A percentile compares a stretch with the other conserved stretches of the same genome.
Conservation (phyloP, 2,113 vertebrate genomes). For the Oncorhynchus keta region DNA sequence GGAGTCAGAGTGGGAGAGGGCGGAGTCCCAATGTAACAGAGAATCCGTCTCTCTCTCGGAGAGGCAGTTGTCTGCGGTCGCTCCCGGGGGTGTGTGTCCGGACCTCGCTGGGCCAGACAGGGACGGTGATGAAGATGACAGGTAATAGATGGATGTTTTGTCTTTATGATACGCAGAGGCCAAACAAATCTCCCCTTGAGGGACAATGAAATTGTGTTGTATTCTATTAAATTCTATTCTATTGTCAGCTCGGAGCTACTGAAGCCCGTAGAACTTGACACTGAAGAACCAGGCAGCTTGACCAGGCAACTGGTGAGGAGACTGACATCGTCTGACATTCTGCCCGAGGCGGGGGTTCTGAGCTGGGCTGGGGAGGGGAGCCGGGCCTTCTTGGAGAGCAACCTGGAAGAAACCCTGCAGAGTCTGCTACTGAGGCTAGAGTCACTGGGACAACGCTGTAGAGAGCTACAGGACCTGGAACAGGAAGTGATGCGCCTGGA, state of each 20-base stretch:
- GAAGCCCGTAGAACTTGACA: constrained; percentile 94
- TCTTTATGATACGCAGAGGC: too few relatives aligned
- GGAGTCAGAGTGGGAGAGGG: constrained; percentile 71
- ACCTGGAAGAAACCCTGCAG: constrained; percentile 91
- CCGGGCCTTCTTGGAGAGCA: constrained; percentile 83
- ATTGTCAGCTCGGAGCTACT: constrained; percentile 48
- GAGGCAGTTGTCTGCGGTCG: constrained; percentile 53
- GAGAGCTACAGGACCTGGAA: constrained; percentile 92
- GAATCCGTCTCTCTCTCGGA: constrained; percentile 58
- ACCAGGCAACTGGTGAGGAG: constrained; percentile 93
- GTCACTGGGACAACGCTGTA: constrained; percentile 84
- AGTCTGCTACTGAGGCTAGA: constrained; percentile 87
- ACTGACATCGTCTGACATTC: constrained; percentile 84
- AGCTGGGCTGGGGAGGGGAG: constrained; percentile 83
- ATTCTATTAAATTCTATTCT: too few relatives aligned
- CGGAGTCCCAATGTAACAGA: constrained; percentile 57
- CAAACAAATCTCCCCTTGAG: too few relatives aligned
- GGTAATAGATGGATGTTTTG: too few relatives aligned
- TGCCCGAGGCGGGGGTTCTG: constrained; percentile 48
- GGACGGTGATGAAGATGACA: constrained; percentile 66
- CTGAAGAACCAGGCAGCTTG: constrained; percentile 85
- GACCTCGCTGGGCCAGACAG: constrained; percentile 73
- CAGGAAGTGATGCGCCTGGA: constrained; percentile 92
- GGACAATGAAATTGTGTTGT: too few relatives aligned
- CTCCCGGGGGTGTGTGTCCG: constrained; percentile 71